Conservation (phyloP, 1,140 invertebrate genomes). For the Tetranychus cinnabarinus region DNA sequence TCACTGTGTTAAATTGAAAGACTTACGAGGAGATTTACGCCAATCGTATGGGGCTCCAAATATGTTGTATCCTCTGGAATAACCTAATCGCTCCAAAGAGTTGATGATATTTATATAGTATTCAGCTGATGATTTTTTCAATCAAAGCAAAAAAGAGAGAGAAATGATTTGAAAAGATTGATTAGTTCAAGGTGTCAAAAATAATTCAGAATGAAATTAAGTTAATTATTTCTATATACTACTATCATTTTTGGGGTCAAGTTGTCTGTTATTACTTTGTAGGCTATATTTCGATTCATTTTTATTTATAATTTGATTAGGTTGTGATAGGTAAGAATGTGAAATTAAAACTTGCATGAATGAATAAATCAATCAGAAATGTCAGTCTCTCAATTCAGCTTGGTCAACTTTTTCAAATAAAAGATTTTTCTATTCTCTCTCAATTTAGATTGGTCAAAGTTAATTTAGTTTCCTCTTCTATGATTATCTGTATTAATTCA, state of each 20-base stretch:
- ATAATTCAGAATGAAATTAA: neutral
- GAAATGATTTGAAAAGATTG: neutral
- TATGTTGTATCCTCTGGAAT: neutral
- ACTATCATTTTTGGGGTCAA: neutral
- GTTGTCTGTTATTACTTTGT: neutral
- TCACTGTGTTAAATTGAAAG: neutral
- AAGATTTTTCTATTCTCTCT: too few relatives aligned
- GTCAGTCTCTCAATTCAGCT: too few relatives aligned
- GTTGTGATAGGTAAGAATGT: too few relatives aligned
- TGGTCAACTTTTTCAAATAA: too few relatives aligned
- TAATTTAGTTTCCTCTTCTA: too few relatives aligned
- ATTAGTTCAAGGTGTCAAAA: neutral
- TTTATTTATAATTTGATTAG: too few relatives aligned
- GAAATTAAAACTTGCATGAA: too few relatives aligned
- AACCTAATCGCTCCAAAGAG: neutral
- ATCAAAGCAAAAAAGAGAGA: neutral
- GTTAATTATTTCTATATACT: neutral
- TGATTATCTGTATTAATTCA: too few relatives aligned
- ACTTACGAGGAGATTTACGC: constrained; percentile 1
- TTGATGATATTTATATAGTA: neutral
- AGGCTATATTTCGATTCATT: too few relatives aligned
- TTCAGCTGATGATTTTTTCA: neutral
- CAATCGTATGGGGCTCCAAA: constrained; percentile 3
- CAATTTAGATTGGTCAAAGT: too few relatives aligned
- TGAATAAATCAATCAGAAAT: too few relatives aligned